phyloP scores from a whole-genome alignment of 2,888 invertebrate genomes.

The Hermaeophaga mercurialis region DNA sequence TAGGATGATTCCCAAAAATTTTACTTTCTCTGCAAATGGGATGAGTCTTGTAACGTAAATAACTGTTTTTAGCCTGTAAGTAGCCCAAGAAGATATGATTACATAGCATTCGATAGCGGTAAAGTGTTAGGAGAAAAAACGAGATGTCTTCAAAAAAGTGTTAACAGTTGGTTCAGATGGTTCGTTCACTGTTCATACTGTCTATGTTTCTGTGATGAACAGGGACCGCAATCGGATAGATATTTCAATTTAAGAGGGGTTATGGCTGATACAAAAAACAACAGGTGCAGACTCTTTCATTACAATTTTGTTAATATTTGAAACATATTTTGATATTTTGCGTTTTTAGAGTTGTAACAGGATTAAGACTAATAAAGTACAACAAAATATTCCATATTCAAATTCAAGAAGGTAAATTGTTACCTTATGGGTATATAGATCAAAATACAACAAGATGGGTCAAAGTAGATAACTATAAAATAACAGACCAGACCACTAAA shows the following conservation, averaged over 20 bases:
- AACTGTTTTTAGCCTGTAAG: slow-evolving; percentile 41
- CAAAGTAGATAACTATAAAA: slow-evolving; percentile 66
- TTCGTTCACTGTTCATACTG: slow-evolving; percentile 88
- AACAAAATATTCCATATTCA: slow-evolving; percentile 82
- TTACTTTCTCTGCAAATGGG: too few relatives aligned
- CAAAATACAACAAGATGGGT: slow-evolving; percentile 68
- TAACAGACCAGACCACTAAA: slow-evolving; percentile 60
- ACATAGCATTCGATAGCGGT: slow-evolving; percentile 80
- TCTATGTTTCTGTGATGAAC: slow-evolving; percentile 84
- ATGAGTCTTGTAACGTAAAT: too few relatives aligned
- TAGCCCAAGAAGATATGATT: slow-evolving; percentile 74
- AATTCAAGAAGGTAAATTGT: slow-evolving; percentile 73
- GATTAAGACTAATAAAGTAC: slow-evolving; percentile 72
- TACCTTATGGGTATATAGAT: slow-evolving; percentile 69
- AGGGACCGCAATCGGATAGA: slow-evolving; percentile 71
- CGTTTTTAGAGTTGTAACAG: slow-evolving; percentile 75
- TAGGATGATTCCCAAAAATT: too few relatives aligned
- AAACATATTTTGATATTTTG: too few relatives aligned
- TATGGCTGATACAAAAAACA: slow-evolving; percentile 63
- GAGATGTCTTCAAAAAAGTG: slow-evolving; percentile 63
- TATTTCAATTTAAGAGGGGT: slow-evolving; percentile 77
- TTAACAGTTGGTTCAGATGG: slow-evolving; percentile 89
- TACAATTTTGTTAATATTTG: too few relatives aligned
- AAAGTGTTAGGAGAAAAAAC: slow-evolving; percentile 64
- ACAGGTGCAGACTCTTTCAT: slow-evolving; percentile 65